Conservation (phyloP, 2,888 invertebrate species). For the Tyria jacobaeae region DNA sequence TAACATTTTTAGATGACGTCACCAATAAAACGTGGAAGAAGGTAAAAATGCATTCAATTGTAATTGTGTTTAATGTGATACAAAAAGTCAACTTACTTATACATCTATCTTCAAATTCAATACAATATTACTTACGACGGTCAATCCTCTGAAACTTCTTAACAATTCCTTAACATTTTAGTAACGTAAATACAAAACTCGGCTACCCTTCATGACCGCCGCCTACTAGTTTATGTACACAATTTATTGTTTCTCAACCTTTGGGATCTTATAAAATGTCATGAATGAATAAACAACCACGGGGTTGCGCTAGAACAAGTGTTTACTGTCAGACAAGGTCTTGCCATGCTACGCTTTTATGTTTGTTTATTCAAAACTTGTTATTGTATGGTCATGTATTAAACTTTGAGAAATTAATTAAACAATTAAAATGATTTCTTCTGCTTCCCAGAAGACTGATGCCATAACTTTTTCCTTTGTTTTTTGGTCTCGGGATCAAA, state of each 20-base stretch:
- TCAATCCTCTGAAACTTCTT: slow-evolving; percentile 2
- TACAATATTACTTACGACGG: neutral
- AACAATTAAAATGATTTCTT: too few relatives aligned
- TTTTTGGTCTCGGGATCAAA: too few relatives aligned
- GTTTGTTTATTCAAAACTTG: slow-evolving; percentile 35
- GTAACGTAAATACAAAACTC: slow-evolving; percentile 1
- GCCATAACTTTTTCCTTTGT: too few relatives aligned
- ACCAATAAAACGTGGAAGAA: too few relatives aligned
- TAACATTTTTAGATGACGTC: too few relatives aligned
- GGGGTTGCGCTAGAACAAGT: slow-evolving; percentile 58
- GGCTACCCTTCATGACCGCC: slow-evolving; percentile 18
- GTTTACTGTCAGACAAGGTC: slow-evolving; percentile 46
- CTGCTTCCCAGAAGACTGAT: too few relatives aligned
- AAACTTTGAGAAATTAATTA: too few relatives aligned
- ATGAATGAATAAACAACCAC: slow-evolving; percentile 62
- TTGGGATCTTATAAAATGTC: slow-evolving; percentile 58
- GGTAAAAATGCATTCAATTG: too few relatives aligned
- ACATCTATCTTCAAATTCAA: neutral
- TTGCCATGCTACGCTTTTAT: slow-evolving; percentile 30
- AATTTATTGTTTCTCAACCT: slow-evolving; percentile 52
- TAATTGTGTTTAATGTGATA: too few relatives aligned
- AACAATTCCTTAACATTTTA: slow-evolving; percentile 1
- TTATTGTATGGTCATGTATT: slow-evolving; percentile 17
- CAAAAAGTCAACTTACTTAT: neutral
- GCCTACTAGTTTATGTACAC: slow-evolving; percentile 42